Conservation (phyloP, 2,797 vertebrate species). For the Tiaroga cobitis region DNA sequence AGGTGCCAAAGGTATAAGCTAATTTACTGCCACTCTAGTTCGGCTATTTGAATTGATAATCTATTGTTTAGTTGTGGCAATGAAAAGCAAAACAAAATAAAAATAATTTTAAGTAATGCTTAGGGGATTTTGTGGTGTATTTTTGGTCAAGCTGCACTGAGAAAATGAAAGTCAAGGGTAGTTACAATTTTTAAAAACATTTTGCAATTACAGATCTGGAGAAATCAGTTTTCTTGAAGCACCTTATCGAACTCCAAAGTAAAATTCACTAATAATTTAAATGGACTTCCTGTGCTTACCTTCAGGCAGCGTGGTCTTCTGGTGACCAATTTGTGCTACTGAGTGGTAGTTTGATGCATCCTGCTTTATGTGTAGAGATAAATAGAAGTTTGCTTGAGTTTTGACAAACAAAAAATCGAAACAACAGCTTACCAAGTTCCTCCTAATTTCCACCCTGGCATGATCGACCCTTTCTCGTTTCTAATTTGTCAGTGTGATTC, state of each 20-base stretch:
- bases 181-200: constrained; percentile 32
- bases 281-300: not conserved
- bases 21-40: constrained; percentile 44
- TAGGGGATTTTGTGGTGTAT: constrained; percentile 36
- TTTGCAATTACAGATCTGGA: constrained; percentile 30
- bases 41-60: constrained; percentile 52
- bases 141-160: constrained; percentile 15
- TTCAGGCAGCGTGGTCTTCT: not conserved
- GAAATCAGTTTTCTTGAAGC: constrained; percentile 15
- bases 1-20: constrained; percentile 49
- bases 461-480: constrained; percentile 55
- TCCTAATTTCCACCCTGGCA: constrained; percentile 23
- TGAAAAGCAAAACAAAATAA: constrained; percentile 42
- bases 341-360: not conserved
- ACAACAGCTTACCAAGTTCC: not conserved
- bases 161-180: constrained; percentile 14
- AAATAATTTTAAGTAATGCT: constrained; percentile 46
- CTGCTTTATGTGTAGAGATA: not conserved
- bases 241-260: constrained; percentile 46
- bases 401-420: constrained; percentile 2
- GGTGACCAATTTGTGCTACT: constrained; percentile 7
- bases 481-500: constrained; percentile 63
- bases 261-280: constrained; percentile 34
- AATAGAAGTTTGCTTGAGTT: constrained; percentile 9
- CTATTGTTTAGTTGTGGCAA: constrained; percentile 40